Percentiles rank a stretch among this genome's conserved stretches.
Conservation (phyloP, 2,888 invertebrate species). For the Halocaridina rubra region DNA sequence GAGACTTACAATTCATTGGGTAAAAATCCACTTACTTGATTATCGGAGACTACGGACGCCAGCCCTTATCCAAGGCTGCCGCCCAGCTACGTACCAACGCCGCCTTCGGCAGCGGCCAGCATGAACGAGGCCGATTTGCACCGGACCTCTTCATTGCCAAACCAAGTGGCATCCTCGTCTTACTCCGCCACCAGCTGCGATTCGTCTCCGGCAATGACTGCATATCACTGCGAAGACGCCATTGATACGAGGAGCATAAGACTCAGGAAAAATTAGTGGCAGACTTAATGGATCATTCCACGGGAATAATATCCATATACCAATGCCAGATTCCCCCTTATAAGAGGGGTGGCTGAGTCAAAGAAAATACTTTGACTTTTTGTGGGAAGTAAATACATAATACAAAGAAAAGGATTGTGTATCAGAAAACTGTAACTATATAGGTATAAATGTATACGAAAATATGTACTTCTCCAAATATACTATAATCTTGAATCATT, state of each 20-base stretch:
- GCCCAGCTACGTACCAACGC: constrained; percentile 52
- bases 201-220: not conserved
- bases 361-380: too few relatives aligned
- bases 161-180: not conserved
- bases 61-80: constrained; percentile 13
- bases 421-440: too few relatives aligned
- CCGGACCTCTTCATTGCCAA: not conserved
- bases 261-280: constrained; percentile 20
- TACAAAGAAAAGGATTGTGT: too few relatives aligned
- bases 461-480: too few relatives aligned
- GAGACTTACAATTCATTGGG: constrained; percentile 50
- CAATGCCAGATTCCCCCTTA: too few relatives aligned
- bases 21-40: constrained; percentile 61
- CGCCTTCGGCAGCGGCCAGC: constrained; percentile 33
- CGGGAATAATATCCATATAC: not conserved
- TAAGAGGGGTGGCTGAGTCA: too few relatives aligned
- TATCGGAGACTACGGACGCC: constrained; percentile 53
- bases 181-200: constrained; percentile 15
- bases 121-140: not conserved
- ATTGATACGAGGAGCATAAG: constrained; percentile 10
- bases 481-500: too few relatives aligned
- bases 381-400: too few relatives aligned
- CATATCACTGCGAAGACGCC: constrained; percentile 19
- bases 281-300: not conserved
- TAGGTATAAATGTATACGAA: too few relatives aligned